Base-by-base conservation (phyloP, 1,140 invertebrate genomes). In the Drosophila nebulosa region DNA sequence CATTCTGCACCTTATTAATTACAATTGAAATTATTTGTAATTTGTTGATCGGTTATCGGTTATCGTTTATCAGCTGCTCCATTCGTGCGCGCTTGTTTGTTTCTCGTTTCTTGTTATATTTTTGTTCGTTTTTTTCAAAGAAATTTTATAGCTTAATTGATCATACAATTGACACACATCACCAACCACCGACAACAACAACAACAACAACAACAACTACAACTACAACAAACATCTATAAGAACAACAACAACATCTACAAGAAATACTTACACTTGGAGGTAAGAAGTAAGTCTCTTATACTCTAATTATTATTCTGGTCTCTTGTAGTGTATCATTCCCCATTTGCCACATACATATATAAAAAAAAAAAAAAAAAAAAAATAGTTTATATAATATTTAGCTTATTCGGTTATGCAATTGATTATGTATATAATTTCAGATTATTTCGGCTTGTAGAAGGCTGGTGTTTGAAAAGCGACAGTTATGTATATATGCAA, bases 271-370 rank as follows among this genome's bases (percentile, higher is more conserved):
- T 67, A 86, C 80, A 74, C 70, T 55, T 86, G 73, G 80, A 84
- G 80, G 80, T 84, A 84, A 84, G 80, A 81, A 77, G 77, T 80
- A 80, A 73, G 78, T 79, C 73, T 79, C 73, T 79, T 55, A 79
- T 68, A 46, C 39, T 21, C 16, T 46, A n/a, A n/a, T n/a, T n/a
- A n/a, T n/a, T n/a, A n/a, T n/a, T 77, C 74, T 65, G 63, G 46
- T 64, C 71, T 64, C 77, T 75, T 59, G 50, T 26, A 65, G 46
- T 59, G 42, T 61, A 55, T 62, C 42, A 61, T 6, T 62, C 58
- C 58, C 32, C n/a, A 55, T n/a, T n/a, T n/a, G n/a, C n/a, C n/a
- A 24, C 10, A 18, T 16, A 35, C 12, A 57, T 21, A 35, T 52
- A 26, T 30, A 30, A 9, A 30, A 2, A 30, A 9, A 30, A 9